Evolutionary conservation across 1,140 invertebrate species (phyloP).

Genomic region (Anagrus nilaparvatae): DNA sequence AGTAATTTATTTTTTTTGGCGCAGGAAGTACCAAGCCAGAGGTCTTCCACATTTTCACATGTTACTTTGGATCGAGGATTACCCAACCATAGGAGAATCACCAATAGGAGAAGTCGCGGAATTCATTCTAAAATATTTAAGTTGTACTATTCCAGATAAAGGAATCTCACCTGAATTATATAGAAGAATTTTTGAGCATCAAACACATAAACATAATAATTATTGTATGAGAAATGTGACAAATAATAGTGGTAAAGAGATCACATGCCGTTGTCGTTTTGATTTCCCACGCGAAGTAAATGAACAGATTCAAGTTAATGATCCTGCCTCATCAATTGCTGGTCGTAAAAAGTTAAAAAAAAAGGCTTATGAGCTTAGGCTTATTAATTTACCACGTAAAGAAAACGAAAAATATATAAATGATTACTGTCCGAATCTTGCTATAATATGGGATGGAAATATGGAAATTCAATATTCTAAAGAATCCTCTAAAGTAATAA

Average conservation of each 20-base stretch:
- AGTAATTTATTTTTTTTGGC: conserved; percentile 24
- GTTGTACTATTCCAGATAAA: conserved; percentile 21
- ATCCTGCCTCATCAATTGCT: no score
- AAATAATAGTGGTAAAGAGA: conserved; percentile 2
- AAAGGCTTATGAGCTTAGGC: conserved; percentile 18
- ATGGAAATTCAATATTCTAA: conserved; percentile 23
- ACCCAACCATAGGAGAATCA: conserved; percentile 18
- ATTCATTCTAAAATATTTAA: conserved; percentile 27
- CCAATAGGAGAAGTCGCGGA: conserved; percentile 21
- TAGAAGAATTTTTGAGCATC: conserved; percentile 16
- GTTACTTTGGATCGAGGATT: conserved; percentile 23
- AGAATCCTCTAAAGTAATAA: conserved; percentile 20
- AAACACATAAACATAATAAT: conserved; percentile 19
- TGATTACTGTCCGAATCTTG: conserved; percentile 25
- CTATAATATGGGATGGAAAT: conserved; percentile 23
- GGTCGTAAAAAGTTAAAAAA: conserved; percentile 19
- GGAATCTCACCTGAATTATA: conserved; percentile 13
- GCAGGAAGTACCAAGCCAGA: conserved; percentile 23
- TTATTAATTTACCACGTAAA: conserved; percentile 22
- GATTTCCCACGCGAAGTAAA: no score
- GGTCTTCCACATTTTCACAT: conserved; percentile 28
- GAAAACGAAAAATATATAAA: conserved; percentile 20
- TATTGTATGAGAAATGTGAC: conserved; percentile 14
- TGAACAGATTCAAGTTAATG: no score
- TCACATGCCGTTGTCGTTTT: conserved; percentile 20